These are phyloP conservation scores for Emmelina monodactyla DNA, from an alignment of 2,888 invertebrate species.

Conservation along the genomic window DNA sequence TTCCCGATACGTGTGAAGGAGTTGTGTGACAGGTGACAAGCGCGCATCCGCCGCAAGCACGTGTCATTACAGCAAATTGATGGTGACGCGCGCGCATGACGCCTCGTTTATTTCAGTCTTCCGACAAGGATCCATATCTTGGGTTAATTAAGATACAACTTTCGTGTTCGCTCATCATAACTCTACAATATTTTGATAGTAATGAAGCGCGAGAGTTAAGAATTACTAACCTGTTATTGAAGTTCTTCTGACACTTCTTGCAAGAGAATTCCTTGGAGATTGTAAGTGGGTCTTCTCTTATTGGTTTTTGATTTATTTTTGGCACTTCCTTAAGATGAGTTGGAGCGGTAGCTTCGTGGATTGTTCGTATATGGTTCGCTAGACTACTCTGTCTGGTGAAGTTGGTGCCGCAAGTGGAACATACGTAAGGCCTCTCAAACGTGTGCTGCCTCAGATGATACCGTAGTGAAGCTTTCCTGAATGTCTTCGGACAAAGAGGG, in stretches of 20 bases:
- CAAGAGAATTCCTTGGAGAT: constrained; percentile 22
- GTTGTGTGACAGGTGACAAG: constrained; percentile 50
- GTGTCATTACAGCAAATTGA: constrained; percentile 26
- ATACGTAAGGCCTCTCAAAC: constrained; percentile 74
- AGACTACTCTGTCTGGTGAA: constrained; percentile 74
- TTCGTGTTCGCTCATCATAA: constrained; percentile 3
- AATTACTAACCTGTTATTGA: constrained; percentile 31
- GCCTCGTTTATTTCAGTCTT: constrained; percentile 32
- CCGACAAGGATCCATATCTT: constrained; percentile 14
- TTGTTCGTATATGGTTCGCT: constrained; percentile 65
- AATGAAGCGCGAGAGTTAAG: constrained; percentile 1
- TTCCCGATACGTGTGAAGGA: constrained; percentile 56
- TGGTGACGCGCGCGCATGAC: constrained; percentile 22
- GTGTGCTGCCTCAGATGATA: constrained; percentile 78
- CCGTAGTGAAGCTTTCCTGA: constrained; percentile 71
- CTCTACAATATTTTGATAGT: neutral
- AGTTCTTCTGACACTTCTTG: constrained; percentile 29
- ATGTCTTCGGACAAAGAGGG: constrained; percentile 71
- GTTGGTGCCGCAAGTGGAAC: constrained; percentile 67
- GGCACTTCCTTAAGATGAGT: constrained; percentile 18
- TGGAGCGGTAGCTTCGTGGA: constrained; percentile 35
- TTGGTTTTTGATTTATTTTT: constrained; percentile 11
- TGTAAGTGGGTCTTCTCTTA: neutral
- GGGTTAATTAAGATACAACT: constrained; percentile 8
- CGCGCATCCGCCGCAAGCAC: constrained; percentile 36